These are phyloP conservation scores for Euura lappo DNA, from an alignment of 1,140 invertebrate species.

Conservation along the genomic window DNA sequence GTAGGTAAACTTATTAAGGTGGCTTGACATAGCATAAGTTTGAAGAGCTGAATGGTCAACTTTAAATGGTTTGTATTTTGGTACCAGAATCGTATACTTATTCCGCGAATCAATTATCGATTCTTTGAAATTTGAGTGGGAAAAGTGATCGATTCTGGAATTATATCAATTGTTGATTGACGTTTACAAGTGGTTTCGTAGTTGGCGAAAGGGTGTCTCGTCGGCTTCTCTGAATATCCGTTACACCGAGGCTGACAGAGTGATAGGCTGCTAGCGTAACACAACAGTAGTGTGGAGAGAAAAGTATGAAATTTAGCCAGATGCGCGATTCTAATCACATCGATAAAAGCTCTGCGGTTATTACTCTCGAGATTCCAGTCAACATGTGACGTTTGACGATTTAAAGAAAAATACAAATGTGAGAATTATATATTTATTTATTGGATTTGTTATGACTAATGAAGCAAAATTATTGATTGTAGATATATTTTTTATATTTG, in stretches of 20 bases:
- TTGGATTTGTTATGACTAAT: not conserved
- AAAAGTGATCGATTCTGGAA: not conserved
- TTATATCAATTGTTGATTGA: not conserved
- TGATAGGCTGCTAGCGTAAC: not conserved
- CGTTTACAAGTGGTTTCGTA: not conserved
- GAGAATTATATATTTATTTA: conserved; percentile 3
- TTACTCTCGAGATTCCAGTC: not conserved
- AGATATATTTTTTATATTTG: not conserved
- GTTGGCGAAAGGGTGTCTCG: not conserved
- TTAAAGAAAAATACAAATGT: not conserved
- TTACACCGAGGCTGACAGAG: not conserved
- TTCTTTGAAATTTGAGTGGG: not conserved
- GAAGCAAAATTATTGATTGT: not conserved
- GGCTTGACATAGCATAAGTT: conserved; percentile 20
- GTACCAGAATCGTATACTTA: not conserved
- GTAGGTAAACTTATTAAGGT: conserved; percentile 21
- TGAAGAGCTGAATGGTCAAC: conserved; percentile 3
- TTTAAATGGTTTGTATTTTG: not conserved
- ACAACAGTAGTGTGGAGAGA: not conserved
- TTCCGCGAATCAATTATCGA: too few relatives aligned
- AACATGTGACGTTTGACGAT: not conserved
- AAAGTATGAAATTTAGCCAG: conserved; percentile 1
- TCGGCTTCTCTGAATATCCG: not conserved
- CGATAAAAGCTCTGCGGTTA: not conserved
- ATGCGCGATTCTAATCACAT: not conserved